These are phyloP conservation scores for Spheniscus humboldti DNA, from an alignment of 2,797 vertebrate species.

Conservation along the genomic window DNA sequence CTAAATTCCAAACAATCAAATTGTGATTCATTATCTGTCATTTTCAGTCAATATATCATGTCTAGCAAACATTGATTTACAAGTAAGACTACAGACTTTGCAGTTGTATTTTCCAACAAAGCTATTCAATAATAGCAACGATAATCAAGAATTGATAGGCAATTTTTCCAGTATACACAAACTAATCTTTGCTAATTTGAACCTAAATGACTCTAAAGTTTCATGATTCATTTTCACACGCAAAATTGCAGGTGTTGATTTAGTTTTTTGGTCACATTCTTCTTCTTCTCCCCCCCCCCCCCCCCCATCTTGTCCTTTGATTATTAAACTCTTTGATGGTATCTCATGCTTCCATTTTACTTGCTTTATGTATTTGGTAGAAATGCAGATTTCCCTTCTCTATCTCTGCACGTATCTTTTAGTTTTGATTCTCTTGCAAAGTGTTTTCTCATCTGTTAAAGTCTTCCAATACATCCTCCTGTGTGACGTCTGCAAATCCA, in stretches of 20 bases:
- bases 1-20: neutral
- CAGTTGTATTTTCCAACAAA: neutral
- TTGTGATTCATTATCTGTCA: neutral
- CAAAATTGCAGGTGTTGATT: neutral
- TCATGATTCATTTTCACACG: neutral
- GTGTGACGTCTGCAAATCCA: neutral
- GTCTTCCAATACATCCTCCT: neutral
- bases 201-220: neutral
- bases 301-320: neutral
- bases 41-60: neutral
- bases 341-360: neutral
- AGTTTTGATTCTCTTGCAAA: neutral
- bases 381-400: neutral
- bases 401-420: neutral
- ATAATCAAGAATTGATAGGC: neutral
- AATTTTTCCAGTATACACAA: neutral
- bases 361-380: neutral
- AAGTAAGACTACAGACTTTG: neutral
- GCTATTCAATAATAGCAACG: neutral
- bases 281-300: neutral
- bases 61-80: conserved; percentile 4
- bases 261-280: neutral
- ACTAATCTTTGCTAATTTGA: neutral
- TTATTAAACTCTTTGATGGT: neutral
- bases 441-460: neutral